These are phyloP conservation scores for Laterallus jamaicensis DNA, from an alignment of 2,113 vertebrate species.

Conservation along the genomic window DNA sequence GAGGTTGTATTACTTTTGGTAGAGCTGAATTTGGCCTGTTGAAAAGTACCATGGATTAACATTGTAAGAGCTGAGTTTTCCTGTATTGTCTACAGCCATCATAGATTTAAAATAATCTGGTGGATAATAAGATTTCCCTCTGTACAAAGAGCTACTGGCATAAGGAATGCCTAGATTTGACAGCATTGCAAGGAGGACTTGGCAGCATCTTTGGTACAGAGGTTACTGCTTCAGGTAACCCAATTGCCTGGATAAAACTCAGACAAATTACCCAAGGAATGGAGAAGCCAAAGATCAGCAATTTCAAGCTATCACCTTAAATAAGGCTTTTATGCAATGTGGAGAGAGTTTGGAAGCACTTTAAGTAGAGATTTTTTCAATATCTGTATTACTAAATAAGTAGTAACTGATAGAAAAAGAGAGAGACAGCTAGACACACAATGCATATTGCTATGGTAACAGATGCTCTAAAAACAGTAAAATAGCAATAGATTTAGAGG, in stretches of 20 bases:
- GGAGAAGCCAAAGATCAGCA: not conserved
- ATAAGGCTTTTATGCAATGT: not conserved
- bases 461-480: not conserved
- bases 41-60: not conserved
- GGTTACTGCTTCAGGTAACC: not conserved
- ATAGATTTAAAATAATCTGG: not conserved
- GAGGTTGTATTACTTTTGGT: not conserved
- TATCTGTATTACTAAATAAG: not conserved
- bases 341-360: not conserved
- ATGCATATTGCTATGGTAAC: not conserved
- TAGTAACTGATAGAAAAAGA: not conserved
- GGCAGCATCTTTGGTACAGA: not conserved
- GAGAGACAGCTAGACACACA: not conserved
- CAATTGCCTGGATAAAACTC: not conserved
- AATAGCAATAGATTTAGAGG: not conserved
- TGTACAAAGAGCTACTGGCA: not conserved
- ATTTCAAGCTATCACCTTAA: not conserved
- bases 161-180: rapidly evolving
- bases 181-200: not conserved
- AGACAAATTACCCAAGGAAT: not conserved
- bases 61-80: not conserved
- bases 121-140: not conserved
- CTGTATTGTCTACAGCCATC: not conserved
- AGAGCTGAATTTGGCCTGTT: not conserved
- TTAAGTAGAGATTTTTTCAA: not conserved